These are phyloP conservation scores for Tenualosa ilisha DNA, from an alignment of 2,797 vertebrate species.

Conservation along the genomic window DNA sequence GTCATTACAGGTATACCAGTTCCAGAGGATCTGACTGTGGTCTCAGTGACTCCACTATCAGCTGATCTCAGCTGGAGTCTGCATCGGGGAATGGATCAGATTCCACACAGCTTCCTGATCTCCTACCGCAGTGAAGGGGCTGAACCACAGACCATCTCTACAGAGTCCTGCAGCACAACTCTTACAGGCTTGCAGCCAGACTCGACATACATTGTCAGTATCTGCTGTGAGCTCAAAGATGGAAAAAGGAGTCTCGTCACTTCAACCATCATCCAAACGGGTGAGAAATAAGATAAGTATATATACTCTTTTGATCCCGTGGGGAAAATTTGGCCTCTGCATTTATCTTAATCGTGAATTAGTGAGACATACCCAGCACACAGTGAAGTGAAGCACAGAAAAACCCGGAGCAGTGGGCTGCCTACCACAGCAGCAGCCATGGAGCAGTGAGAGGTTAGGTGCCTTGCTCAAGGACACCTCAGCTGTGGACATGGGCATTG, in stretches of 20 bases:
- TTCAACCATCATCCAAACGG: background rate
- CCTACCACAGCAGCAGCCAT: too few species aligned
- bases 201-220: background rate
- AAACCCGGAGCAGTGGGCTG: too few species aligned
- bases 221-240: background rate
- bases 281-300: background rate
- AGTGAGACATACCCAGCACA: too few species aligned
- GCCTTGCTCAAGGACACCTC: too few species aligned
- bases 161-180: background rate
- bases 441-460: too few species aligned
- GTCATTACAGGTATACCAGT: background rate
- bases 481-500: too few species aligned
- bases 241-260: background rate
- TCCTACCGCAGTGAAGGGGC: background rate
- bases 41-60: background rate
- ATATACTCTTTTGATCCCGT: too few species aligned
- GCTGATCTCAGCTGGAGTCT: slow-evolving; percentile 3
- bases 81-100: slow-evolving; percentile 3
- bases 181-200: background rate
- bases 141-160: background rate
- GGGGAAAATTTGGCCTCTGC: too few species aligned
- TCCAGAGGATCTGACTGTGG: background rate
- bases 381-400: too few species aligned
- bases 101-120: slow-evolving; percentile 20
- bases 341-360: too few species aligned